Base-by-base conservation (phyloP, 2,888 invertebrate species). In the Pandemis cinnamomeana region DNA sequence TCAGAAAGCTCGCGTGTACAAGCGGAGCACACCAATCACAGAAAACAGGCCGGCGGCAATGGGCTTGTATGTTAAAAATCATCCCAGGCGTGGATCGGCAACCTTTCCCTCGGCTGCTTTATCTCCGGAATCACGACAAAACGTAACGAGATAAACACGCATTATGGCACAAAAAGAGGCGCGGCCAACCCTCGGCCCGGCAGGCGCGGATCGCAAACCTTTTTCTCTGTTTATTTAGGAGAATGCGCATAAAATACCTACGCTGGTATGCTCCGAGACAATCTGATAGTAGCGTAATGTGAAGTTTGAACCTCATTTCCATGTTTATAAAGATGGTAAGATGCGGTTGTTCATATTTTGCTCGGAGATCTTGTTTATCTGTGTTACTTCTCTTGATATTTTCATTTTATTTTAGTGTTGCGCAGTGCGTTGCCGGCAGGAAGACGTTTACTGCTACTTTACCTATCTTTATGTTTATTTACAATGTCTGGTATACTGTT, bases 61-160 rank as follows among this genome's bases (percentile, higher is more conserved):
- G 8, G 67, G 51, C 67, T 11, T 53, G 67, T 67, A 53, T 70
- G 69, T 73, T 73, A 70, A 80, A 81, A 82, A 82, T 82, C 82
- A 80, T 81, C 79, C 79, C 80, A 77, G 77, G 79, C 79, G 75
- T 70, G 71, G 74, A 76, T 76, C 77, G 77, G 73, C 76, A 71
- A 68, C 62, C 76, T 73, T 72, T 68, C 44, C 71, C 71, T 55
- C 44, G 71, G 67, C 74, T 77, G 75, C 73, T 76, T 78, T 81
- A 80, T 80, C 78, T 79, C 75, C 74, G 75, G 78, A 83, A 83
- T 82, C 80, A 77, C 78, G 78, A 79, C 81, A 79, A 78, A 81
- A 78, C 77, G 79, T 82, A 85, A 84, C 83, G 81, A 84, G 83
- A 86, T 84, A 85, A 86, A 79, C 82, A 77, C 76, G 80, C 81